Evolutionary conservation across 2,888 invertebrate species (phyloP).

Genomic region (Pteria penguin): DNA sequence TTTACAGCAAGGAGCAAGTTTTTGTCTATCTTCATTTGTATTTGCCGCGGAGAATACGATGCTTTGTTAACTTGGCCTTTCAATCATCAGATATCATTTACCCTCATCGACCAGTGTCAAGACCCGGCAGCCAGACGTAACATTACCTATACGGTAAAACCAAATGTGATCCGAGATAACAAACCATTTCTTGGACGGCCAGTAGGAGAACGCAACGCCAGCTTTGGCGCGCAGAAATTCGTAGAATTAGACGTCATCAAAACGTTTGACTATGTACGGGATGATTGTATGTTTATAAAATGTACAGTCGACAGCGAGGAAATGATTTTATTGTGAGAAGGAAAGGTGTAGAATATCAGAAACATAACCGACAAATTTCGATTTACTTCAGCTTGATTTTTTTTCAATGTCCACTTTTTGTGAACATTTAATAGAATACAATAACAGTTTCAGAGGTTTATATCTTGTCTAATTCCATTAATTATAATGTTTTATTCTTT

Average conservation of each 20-base stretch:
- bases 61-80: conserved; percentile 75
- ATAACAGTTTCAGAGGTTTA: too few species aligned
- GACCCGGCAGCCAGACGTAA: conserved; percentile 74
- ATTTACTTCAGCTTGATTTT: too few species aligned
- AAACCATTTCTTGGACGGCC: conserved; percentile 78
- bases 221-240: conserved; percentile 77
- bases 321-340: conserved; percentile 44
- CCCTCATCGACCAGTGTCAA: conserved; percentile 73
- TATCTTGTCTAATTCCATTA: too few species aligned
- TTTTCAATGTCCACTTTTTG: too few species aligned
- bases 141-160: conserved; percentile 74
- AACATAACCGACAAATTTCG: neutral
- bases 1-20: conserved; percentile 70
- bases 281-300: conserved; percentile 49
- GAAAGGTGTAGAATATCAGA: neutral
- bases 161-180: conserved; percentile 71
- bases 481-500: too few species aligned
- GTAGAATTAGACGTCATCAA: conserved; percentile 46
- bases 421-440: neutral
- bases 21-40: conserved; percentile 70
- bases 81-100: conserved; percentile 66
- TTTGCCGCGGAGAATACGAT: conserved; percentile 74
- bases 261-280: conserved; percentile 49
- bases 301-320: conserved; percentile 50
- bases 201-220: conserved; percentile 77